Base-by-base conservation (phyloP, 1,140 invertebrate genomes). In the Drosophila bocki region DNA sequence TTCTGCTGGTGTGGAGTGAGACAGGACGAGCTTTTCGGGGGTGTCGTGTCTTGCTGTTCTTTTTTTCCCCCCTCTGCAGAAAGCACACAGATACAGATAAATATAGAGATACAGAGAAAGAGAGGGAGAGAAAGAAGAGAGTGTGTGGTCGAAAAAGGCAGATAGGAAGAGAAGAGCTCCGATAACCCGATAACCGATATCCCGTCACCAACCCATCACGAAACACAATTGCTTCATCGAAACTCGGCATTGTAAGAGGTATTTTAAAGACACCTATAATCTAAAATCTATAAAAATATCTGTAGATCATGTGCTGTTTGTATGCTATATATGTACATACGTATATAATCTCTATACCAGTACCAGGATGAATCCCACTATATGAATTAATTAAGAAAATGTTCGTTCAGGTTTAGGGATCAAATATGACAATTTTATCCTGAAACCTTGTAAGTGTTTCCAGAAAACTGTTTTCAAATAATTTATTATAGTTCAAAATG, bases 171-270 rank as follows among this genome's bases (percentile, higher is more conserved):
- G 62, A 51, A 47, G n/a, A 45, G 32, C 67, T 51, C 41, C 71
- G 61, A 41, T 37, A 76, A 33, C 70, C 70, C 33, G 19, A 37
- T 54, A 53, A 5, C 33, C 17, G 48, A 11, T 50, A 37, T 54
- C 19, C 39, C 47, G 51, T 64, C 54, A 58, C 45, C 37, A 41
- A 65, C 56, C 48, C 61, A 45, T 60, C 68, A 86, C 29, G 62
- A 71, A 71, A 85, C 58, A 60, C 75, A 80, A 87, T 75, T 76
- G 84, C 75, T 88, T 88, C 84, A 88, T 76, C 85, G 85, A 74
- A 54, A 37, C 33, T 68, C 80, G 78, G 75, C 65, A 56, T 69
- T 74, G 39, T 70, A 74, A 78, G 77, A 87, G 84, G 85, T 88
- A 88, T 84, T 87, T 87, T 65, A 13, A 51, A 69, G 12, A 68